Evolutionary conservation across 1,140 invertebrate genomes (phyloP).

Genomic region (Lasioglossum baleicum): DNA sequence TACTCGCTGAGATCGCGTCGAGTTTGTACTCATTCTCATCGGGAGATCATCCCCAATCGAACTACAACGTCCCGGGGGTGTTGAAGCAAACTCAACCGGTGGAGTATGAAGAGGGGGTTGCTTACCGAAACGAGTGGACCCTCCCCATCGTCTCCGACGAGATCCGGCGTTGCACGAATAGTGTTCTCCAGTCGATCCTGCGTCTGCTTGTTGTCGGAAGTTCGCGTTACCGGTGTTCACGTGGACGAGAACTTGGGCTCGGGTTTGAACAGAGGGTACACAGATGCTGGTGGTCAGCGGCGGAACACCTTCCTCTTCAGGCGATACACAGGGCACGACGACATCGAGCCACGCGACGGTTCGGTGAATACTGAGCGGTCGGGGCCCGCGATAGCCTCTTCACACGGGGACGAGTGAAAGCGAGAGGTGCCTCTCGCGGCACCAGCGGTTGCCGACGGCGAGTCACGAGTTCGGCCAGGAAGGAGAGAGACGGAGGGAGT

Average conservation of each 20-base stretch:
- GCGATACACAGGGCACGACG: constrained; percentile 21
- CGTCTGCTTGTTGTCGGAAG: not conserved
- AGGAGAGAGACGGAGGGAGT: constrained; percentile 1
- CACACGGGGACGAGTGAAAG: constrained; percentile 61
- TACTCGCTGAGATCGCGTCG: too few relatives aligned
- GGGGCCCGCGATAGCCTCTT: constrained; percentile 60
- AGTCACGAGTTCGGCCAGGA: constrained; percentile 39
- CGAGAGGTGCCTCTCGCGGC: constrained; percentile 57
- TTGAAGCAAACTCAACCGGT: too few relatives aligned
- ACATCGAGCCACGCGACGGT: constrained; percentile 57
- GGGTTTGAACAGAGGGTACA: too few relatives aligned
- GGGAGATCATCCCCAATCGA: too few relatives aligned
- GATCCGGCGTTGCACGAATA: not conserved
- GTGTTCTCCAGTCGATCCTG: too few relatives aligned
- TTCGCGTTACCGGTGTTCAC: not conserved
- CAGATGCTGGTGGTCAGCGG: not conserved
- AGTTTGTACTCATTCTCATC: too few relatives aligned
- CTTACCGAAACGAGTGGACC: constrained; percentile 48
- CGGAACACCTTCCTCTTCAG: constrained; percentile 10
- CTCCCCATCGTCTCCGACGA: constrained; percentile 38
- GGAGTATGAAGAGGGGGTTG: not conserved
- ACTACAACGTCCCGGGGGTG: too few relatives aligned
- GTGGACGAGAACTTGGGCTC: too few relatives aligned
- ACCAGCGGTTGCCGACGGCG: constrained; percentile 22
- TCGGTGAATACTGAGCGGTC: constrained; percentile 59